A percentile compares a stretch with the other conserved stretches of the same genome.
phyloP scores from a whole-genome alignment of 2,888 invertebrate genomes.

The Carabus problematicus region DNA sequence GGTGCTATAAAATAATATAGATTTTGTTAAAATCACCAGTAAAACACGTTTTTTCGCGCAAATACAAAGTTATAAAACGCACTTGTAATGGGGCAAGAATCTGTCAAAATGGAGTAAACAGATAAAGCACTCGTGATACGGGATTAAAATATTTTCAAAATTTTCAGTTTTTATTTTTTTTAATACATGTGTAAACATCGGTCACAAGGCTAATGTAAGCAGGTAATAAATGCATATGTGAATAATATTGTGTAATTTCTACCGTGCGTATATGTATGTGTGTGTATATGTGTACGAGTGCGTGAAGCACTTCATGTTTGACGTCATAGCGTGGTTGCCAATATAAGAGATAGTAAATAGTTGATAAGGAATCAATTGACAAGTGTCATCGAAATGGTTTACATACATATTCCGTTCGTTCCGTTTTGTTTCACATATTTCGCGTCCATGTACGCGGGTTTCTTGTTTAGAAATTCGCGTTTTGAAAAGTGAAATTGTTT shows the following conservation, averaged over 20 bases:
- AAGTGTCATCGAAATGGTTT: conserved; percentile 39
- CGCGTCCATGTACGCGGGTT: not conserved
- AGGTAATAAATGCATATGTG: too few relatives aligned
- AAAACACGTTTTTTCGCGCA: too few relatives aligned
- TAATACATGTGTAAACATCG: conserved; percentile 1
- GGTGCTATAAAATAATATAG: too few relatives aligned
- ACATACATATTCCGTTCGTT: conserved; percentile 14
- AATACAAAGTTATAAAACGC: not conserved
- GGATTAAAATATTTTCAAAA: not conserved
- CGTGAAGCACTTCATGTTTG: conserved; percentile 12
- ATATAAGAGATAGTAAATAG: conserved; percentile 16
- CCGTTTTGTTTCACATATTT: not conserved
- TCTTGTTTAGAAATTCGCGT: too few relatives aligned
- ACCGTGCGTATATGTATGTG: not conserved
- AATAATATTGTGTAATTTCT: not conserved
- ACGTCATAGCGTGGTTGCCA: conserved; percentile 36
- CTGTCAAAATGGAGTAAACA: conserved; percentile 44
- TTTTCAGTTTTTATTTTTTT: not conserved
- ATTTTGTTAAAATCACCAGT: too few relatives aligned
- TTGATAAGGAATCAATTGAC: conserved; percentile 40
- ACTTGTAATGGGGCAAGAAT: not conserved
- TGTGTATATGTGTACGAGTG: not conserved
- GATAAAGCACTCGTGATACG: conserved; percentile 17
- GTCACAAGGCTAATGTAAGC: not conserved
- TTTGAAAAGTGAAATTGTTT: conserved; percentile 39